Evolutionary conservation across 2,113 vertebrate species (phyloP).

Genomic region (Leucosticte australis): DNA sequence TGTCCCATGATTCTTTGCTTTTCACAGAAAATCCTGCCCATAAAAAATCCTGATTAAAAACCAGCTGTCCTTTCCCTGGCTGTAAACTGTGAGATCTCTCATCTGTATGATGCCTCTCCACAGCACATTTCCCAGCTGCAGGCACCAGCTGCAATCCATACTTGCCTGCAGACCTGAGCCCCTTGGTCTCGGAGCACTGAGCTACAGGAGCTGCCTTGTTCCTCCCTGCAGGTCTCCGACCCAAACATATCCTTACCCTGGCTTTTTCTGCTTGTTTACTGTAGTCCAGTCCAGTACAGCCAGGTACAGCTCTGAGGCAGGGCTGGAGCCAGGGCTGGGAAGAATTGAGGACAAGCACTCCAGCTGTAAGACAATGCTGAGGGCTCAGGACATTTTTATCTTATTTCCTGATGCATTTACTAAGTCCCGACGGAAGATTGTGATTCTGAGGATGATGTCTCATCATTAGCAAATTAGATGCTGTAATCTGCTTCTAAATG

Average conservation of each 20-base stretch:
- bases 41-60: background rate
- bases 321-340: background rate
- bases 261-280: background rate
- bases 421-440: background rate
- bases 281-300: accelerated
- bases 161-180: background rate
- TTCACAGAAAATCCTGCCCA: background rate
- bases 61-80: background rate
- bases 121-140: background rate
- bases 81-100: background rate
- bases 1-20: background rate
- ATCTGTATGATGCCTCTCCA: background rate
- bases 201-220: background rate
- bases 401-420: constrained; percentile 1
- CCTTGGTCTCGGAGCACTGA: background rate
- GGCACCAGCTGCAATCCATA: background rate
- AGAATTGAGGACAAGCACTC: background rate
- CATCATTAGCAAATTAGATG: constrained; percentile 64
- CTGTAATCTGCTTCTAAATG: constrained; percentile 65
- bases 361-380: background rate
- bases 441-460: constrained; percentile 57
- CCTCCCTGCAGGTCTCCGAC: background rate
- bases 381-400: background rate
- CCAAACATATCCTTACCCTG: background rate
- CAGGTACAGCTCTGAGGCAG: background rate